Evolutionary conservation across 2,888 invertebrate species (phyloP).

Genomic region (Philopedon plagiatum): DNA sequence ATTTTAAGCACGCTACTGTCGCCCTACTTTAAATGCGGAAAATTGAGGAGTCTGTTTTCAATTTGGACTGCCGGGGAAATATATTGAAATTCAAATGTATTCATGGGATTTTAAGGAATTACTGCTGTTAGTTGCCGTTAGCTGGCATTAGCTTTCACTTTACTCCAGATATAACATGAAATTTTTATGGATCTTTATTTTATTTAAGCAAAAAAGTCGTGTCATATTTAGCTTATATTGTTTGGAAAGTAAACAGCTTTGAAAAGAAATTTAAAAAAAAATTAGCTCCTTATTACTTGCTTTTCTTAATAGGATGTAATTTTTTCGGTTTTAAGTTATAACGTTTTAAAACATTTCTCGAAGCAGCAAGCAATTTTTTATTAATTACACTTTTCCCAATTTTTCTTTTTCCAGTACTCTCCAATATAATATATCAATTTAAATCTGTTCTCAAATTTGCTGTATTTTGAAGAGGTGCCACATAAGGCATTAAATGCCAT

Average conservation of each 20-base stretch:
- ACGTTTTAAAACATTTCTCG: no score
- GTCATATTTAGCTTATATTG: background rate
- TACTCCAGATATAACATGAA: conserved; percentile 41
- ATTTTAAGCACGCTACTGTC: conserved; percentile 17
- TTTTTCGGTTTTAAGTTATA: no score
- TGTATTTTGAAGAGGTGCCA: no score
- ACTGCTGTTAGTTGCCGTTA: conserved; percentile 45
- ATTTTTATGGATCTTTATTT: conserved; percentile 17
- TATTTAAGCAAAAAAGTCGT: background rate
- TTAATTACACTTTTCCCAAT: no score
- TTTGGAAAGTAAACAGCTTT: background rate
- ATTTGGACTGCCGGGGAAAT: conserved; percentile 29
- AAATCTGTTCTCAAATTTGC: no score
- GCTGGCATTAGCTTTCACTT: conserved; percentile 37
- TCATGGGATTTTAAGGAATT: conserved; percentile 49
- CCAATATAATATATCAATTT: no score
- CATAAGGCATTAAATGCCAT: no score
- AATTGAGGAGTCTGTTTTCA: conserved; percentile 30
- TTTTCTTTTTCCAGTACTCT: no score
- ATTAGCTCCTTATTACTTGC: no score
- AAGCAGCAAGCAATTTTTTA: no score
- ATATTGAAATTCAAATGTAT: conserved; percentile 48
- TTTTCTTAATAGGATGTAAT: no score
- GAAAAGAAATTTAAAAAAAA: no score
- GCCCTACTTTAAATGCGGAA: conserved; percentile 24